Base-by-base conservation (phyloP, 2,888 invertebrate species). In the Lamellibrachia columna region DNA sequence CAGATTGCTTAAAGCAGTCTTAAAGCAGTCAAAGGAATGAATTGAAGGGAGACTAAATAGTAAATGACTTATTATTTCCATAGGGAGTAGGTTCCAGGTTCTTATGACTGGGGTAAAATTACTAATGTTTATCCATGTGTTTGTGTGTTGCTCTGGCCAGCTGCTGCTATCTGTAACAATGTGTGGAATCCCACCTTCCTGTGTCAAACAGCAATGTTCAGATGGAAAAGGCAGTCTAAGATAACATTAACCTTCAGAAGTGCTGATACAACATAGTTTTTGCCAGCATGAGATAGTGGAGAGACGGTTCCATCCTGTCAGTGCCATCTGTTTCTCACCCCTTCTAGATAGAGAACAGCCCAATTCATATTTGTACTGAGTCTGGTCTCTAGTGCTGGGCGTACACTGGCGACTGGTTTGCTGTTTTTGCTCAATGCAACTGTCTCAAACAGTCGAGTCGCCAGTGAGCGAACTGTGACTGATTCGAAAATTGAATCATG, bases 221-320 rank as follows among this genome's bases (percentile, higher is more conserved):
- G 75, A 75, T 75, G 75, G 75, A 75, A 75, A n/a, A 75, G 75
- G 75, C 75, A 75, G 75, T 75, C n/a, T 75, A 75, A 75, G 75
- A 75, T 75, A 75, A 75, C 75, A 75, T 75, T 75, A 75, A 75
- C 75, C 75, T 75, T 75, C 75, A 15, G 40, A 75, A 22, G 22
- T 22, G 75, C 22, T 75, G 15, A 75, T 75, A n/a, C 22, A 75
- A 75, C 22, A 15, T 75, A 75, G 75, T 75, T 75, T 75, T 75
- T 75, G 75, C 75, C 6, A n/a, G 15, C 2, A 75, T 15, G 75
- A 75, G 22, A 75, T 75, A 75, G 75, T 75, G 3, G 75, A 55
- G 22, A 75, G 22, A n/a, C 75, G 15, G 40, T 75, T 75, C 75
- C 75, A 75, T n/a, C n/a, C 15, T 75, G 75, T 75, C 75, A 75